Evolutionary conservation across 2,113 vertebrate genomes (phyloP), one percentile per base, ranked within the genome.

Genomic region (Myiopsitta monachus): DNA sequence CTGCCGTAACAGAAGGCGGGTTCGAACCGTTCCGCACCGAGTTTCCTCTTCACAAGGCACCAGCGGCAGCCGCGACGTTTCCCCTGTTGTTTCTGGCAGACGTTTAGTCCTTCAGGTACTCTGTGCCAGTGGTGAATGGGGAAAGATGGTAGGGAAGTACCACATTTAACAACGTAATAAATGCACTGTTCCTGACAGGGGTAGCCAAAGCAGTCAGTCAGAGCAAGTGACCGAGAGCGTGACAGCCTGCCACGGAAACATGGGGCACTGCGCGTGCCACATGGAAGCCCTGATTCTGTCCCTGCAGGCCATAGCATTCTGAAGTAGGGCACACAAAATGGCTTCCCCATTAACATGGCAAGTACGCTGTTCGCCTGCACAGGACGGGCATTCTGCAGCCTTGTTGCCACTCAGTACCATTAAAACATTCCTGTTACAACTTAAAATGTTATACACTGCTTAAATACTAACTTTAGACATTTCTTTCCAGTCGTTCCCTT

Each of bases 41-140:
- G 18, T 36, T 44, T 59, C n/a, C 66, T 39, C 41, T 33, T 62
- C 61, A n/a, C 11, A 36, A 52, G 28, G 44, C 55, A 46, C 9
- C 2, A 11, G 26, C 4, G 3, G 70, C 46, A 87, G 77, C 46
- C 10, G 9, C 3, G 1, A 31, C 17, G 52, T 6, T 36, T 30
- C 4, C 10, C 7, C 55, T 30, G 33, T 13, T 22, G 3, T 14
- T 66, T 54, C 44, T 70, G 62, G 41, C 23, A 17, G 68, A 30
- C 10, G 4, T 0, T 0, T 16, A 19, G 17, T 26, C 46, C 22
- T 57, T 61, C 5, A 2, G 36, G 51, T 22, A 41, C 24, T 36
- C 33, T 24, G 2, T 0, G 0, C 14, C 18, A 7, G 28, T 1
- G 18, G 41, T 21, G 57, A 54, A 54, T 0, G 1, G 44, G 39